Evolutionary conservation across 2,797 vertebrate species (phyloP), one percentile per base, ranked within the genome.

Genomic region (Protosalanx chinensis): DNA sequence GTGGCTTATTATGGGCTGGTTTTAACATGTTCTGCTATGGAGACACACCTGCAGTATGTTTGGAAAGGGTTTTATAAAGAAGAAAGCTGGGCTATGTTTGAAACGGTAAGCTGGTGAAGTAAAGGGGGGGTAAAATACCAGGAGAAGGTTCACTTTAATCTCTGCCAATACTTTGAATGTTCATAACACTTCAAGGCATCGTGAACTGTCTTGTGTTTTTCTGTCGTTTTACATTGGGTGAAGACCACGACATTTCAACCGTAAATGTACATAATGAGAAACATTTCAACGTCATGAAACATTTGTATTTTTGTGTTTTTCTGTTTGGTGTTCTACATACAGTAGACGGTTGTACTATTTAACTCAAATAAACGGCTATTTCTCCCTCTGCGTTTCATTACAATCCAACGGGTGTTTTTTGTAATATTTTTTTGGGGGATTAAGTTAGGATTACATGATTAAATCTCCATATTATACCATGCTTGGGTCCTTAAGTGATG

Each of bases 311-410:
- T 27, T 27, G n/a, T 6, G 8, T 5, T 4, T 4, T 18, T 57
- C 16, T 58, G 58, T 29, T 29, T 3, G 23, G 58, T 60, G 20
- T 29, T 60, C 12, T 29, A 27, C 58, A 60, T 27, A 60, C 23
- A 60, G 23, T 60, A 60, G 20, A 60, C 4, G 20, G 41, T 18
- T 37, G n/a, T 51, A 71, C 29, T n/a, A n/a, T 64, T 72, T 65
- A 64, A 33, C 58, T 63, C 13, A 18, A 53, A 56, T 56, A 56
- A 72, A 72, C 32, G 30, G 62, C 49, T 5, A 64, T 23, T 51
- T 49, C 46, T 53, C 70, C 49, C 63, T 62, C 30, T 30, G 37
- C 8, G 70, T 58, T 72, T 65, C 7, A 37, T 29, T 72, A 57
- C 12, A 53, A 63, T 30, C 2, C 16, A 6, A 41, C 57, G 60